Evolutionary conservation across 2,113 vertebrate genomes (phyloP).

Genomic region (Bubo blakistoni): DNA sequence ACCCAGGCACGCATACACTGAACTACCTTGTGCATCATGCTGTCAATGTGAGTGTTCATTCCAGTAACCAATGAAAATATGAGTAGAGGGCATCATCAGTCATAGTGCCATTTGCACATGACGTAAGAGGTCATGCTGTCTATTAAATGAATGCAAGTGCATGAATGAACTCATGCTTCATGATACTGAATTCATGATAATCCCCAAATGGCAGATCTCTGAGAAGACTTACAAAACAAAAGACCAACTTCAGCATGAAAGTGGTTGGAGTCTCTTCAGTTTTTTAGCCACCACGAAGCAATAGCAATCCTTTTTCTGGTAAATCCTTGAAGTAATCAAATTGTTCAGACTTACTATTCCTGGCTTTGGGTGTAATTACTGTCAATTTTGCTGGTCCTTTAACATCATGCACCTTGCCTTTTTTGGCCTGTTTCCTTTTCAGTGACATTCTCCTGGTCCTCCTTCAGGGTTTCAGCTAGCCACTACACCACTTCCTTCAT

Average conservation of each 20-base stretch:
- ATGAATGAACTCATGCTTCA: neutral
- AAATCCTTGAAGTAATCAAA: neutral
- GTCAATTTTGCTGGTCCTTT: neutral
- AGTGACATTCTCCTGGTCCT: neutral
- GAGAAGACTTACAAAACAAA: neutral
- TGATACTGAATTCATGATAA: neutral
- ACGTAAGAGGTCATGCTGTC: neutral
- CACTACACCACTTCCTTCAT: neutral
- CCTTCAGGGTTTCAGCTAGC: neutral
- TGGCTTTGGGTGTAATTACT: neutral
- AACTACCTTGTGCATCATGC: neutral
- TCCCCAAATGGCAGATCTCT: neutral
- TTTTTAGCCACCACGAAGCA: neutral
- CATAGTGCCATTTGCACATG: neutral
- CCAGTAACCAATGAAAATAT: neutral
- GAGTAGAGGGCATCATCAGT: neutral
- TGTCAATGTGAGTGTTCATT: neutral
- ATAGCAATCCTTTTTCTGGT: neutral
- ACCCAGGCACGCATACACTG: neutral
- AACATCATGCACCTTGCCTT: neutral
- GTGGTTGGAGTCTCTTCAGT: neutral
- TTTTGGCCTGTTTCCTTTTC: neutral
- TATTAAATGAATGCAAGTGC: neutral
- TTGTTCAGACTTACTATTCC: neutral
- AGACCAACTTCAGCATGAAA: neutral